Evolutionary conservation across 2,113 vertebrate genomes (phyloP), one percentile per base, ranked within the genome.

Genomic region (Nibea coibor): DNA sequence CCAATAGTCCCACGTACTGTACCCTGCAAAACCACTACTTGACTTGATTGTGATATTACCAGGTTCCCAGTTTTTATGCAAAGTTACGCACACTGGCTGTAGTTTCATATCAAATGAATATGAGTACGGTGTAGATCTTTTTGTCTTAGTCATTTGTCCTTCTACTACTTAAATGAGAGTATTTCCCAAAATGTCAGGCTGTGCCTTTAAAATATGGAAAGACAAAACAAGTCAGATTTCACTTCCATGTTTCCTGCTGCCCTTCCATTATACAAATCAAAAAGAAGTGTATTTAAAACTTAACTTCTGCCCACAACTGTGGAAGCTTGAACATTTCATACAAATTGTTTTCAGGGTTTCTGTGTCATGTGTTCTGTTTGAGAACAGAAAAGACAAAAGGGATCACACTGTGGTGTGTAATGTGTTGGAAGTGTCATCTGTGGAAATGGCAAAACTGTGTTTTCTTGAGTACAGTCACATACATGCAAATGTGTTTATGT

Each of bases 401-500:
- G 39, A 45, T 83, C 75, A 64, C 48, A 61, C 82, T 75, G 84
- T 73, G 83, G 84, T 74, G 80, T 83, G 71, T 80, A 77, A 72
- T 79, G 74, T 74, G 78, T 75, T 70, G 72, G 56, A 80, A 81
- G 64, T 90, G 88, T 88, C 83, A 86, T 90, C 87, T 89, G 75
- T 75, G 76, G 79, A 85, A 93, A 90, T 80, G 84, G 82, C 88
- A 90, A 84, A 83, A 78, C 53, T 81, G 72, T 76, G 79, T 87
- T 84, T 86, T 72, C 79, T 74, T 83, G 54, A 88, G 74, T 47
- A 59, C 51, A 78, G 74, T 68, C 84, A 64, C 80, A 82, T 82
- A 79, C 74, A 90, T 90, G 77, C 72, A 75, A 87, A 86, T 90
- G 85, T 83, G 82, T 86, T 86, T 80, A 77, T 83, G 85, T 88